phyloP scores from a whole-genome alignment of 2,797 vertebrate species.

The Diceros bicornis region DNA sequence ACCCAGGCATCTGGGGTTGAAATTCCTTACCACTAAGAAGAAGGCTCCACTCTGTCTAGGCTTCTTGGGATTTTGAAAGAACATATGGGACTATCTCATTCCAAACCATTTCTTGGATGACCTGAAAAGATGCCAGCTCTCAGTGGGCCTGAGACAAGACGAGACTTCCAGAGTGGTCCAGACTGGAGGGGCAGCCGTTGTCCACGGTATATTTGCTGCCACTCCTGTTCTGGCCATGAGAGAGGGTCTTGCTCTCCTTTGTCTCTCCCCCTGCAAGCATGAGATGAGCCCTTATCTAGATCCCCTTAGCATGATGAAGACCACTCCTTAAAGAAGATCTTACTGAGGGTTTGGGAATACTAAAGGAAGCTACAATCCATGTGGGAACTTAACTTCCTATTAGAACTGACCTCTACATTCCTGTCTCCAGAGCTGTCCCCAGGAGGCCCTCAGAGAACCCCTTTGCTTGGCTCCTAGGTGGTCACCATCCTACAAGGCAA shows the following conservation, averaged over 20 bases:
- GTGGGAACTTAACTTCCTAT: background rate
- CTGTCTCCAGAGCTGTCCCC: fast-evolving
- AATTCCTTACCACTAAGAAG: fast-evolving
- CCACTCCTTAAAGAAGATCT: background rate
- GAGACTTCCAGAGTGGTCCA: background rate
- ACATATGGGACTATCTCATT: background rate
- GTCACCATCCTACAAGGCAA: background rate
- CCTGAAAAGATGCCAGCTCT: background rate
- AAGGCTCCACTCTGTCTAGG: background rate
- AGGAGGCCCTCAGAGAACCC: background rate
- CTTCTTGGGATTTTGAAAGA: background rate
- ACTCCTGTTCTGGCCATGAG: fast-evolving
- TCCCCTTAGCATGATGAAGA: background rate
- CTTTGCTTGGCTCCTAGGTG: background rate
- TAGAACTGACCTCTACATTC: background rate
- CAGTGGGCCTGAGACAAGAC: background rate
- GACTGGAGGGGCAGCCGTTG: background rate
- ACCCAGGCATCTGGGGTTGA: background rate
- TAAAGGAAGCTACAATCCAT: background rate
- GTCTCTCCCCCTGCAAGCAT: too few relatives aligned
- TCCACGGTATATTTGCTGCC: background rate
- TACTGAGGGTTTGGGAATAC: background rate
- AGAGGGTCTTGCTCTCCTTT: background rate
- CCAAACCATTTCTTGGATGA: background rate
- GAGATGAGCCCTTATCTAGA: too few relatives aligned